Conservation (phyloP, 2,797 vertebrate genomes). For the Anabas testudineus region DNA sequence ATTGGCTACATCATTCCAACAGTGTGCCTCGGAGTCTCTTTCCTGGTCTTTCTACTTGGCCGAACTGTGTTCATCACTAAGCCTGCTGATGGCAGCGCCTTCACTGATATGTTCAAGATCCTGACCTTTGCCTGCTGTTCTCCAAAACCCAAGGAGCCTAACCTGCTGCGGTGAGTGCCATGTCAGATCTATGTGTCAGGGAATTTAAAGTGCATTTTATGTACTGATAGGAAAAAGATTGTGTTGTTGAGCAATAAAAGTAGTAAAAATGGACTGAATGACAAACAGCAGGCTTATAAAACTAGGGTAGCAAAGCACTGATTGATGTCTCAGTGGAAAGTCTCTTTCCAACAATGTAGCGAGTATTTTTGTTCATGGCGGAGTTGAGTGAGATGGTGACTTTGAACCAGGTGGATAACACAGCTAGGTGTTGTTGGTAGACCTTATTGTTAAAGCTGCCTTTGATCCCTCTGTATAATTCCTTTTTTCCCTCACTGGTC, state of each 20-base stretch:
- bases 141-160: conserved; percentile 68
- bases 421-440: conserved; percentile 53
- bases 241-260: conserved; percentile 11
- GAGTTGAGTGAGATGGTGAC: conserved; percentile 24
- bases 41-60: conserved; percentile 91
- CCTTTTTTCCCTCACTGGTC: conserved; percentile 28
- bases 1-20: conserved; percentile 92
- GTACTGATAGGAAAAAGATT: background rate
- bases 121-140: conserved; percentile 89
- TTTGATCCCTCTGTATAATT: conserved; percentile 72
- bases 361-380: conserved; percentile 25
- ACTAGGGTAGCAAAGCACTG: conserved; percentile 25
- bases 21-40: conserved; percentile 92
- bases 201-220: background rate
- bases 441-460: conserved; percentile 61
- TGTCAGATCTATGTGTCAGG: background rate
- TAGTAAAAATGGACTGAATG: conserved; percentile 22
- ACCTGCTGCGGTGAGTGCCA: conserved; percentile 83
- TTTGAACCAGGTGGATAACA: conserved; percentile 34
- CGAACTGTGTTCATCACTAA: conserved; percentile 93
- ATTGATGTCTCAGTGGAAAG: conserved; percentile 15
- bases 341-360: conserved; percentile 9
- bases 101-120: conserved; percentile 93
- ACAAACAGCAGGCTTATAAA: conserved; percentile 10
- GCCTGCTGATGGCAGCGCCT: conserved; percentile 95